Base-by-base conservation (phyloP, 1,140 invertebrate genomes). In the Marisa cornuarietis region DNA sequence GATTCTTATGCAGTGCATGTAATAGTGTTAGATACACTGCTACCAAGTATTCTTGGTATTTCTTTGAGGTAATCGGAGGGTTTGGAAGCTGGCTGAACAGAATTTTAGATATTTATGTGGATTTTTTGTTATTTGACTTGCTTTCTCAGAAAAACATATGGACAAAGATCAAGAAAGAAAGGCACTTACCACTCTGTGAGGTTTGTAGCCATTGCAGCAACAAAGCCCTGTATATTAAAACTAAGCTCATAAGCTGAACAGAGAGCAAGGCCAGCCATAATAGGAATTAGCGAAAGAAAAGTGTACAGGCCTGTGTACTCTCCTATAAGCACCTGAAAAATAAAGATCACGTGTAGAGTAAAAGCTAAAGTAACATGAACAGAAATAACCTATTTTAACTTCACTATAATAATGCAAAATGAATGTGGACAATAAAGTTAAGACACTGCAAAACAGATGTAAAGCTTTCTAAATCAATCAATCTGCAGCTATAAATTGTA, bases 201-300 rank as follows among this genome's bases (percentile, higher is more conserved):
- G 92, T 96, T 96, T 42, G 95, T 96, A 11, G 93, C 93, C 91
- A 96, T 93, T 20, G 95, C 95, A 65, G 95, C 95, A 42, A 95
- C 86, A 87, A 96, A 96, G 22, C 96, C 96, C 83, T 93, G 90
- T 22, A 94, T 88, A 89, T 95, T 94, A 90, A 96, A 96, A 91
- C 94, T 95, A 24, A 96, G 91, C 92, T 96, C 95, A 91, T 95
- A 96, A 22, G 93, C 93, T 69, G 95, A 95, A 91, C 95, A 96
- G n/a, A 96, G 87, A 52, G 95, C 95, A 74, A 96, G 91, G 24
- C 96, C 96, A 81, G 93, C 92, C 95, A 96, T 96, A n/a, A 96
- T 95, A 73, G 95, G 95, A 78, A 96, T 92, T 76, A 96, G 92
- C 78, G 95, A 96, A 78, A 96, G 87, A 90, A 95, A 95, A 18